Evolutionary conservation across 1,140 invertebrate species (phyloP), one percentile per base, ranked within the genome.

Genomic region (Lasioglossum baleicum): DNA sequence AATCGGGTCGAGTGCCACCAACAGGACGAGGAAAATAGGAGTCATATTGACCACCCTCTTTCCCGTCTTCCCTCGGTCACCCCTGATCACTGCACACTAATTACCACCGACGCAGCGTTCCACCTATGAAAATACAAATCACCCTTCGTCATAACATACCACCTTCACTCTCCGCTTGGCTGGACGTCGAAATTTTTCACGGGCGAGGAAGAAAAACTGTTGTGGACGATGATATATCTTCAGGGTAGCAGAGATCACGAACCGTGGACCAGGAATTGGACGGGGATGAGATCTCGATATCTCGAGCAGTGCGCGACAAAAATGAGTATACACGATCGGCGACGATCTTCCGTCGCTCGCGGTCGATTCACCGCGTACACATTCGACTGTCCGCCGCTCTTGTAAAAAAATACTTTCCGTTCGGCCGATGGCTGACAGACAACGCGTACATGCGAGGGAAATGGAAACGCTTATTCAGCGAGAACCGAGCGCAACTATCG

Each of bases 21-120:
- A 92, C 88, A 93, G 91, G 89, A 92, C 89, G 85, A 93, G 92
- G 90, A 93, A 92, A 88, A 93, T 92, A 90, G 92, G 92, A 92
- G 92, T 93, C 92, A 93, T 93, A 93, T 91, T 93, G 92, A 93
- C 92, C 89, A 90, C 88, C 91, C 89, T 92, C 88, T 91, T 90
- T 91, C 87, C 88, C 89, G 89, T 84, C 88, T 90, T 89, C 83
- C 87, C 88, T 88, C 87, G 87, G 87, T 87, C 90, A 89, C 91
- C 88, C 90, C 88, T 83, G 86, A 87, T 88, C 92, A 92, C 92
- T 90, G 90, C 92, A 89, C 91, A 90, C 85, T 87, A 86, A 90
- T 89, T 89, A 92, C 89, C 91, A 91, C 89, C 83, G 86, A 88
- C 76, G 88, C 85, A 86, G 88, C 82, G 82, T 88, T 88, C 88